Conservation (phyloP, 2,797 vertebrate species). For the Galagoides demidoff region DNA sequence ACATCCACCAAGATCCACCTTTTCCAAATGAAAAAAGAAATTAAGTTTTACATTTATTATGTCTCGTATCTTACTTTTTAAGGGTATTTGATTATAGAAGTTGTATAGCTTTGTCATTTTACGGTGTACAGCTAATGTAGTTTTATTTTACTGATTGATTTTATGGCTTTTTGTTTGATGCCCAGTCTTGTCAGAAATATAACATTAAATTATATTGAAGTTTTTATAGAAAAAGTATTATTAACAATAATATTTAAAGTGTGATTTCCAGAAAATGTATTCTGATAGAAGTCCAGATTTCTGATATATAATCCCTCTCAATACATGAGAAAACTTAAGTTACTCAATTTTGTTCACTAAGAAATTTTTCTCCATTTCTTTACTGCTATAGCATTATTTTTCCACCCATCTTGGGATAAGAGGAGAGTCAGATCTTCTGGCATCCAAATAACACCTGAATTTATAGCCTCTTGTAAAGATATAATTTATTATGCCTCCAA, state of each 20-base stretch:
- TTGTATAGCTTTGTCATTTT: background rate
- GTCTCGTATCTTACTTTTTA: background rate
- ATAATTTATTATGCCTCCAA: background rate
- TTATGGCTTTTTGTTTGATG: constrained; percentile 3
- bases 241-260: background rate
- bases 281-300: background rate
- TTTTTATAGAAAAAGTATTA: constrained; percentile 21
- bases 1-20: background rate
- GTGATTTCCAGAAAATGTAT: background rate
- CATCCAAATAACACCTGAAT: background rate
- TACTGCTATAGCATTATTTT: background rate
- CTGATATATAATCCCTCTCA: background rate
- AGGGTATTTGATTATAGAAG: background rate
- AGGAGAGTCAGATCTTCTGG: background rate
- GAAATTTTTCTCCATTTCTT: background rate
- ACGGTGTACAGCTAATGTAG: background rate
- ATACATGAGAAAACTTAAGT: background rate
- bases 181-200: background rate
- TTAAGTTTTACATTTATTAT: background rate
- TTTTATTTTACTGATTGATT: background rate
- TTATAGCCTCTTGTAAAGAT: background rate
- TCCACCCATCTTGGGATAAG: background rate
- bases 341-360: background rate
- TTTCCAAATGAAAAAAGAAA: background rate
- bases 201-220: background rate